Base-by-base conservation (phyloP, 2,888 invertebrate genomes). In the Harmothoe impar region DNA sequence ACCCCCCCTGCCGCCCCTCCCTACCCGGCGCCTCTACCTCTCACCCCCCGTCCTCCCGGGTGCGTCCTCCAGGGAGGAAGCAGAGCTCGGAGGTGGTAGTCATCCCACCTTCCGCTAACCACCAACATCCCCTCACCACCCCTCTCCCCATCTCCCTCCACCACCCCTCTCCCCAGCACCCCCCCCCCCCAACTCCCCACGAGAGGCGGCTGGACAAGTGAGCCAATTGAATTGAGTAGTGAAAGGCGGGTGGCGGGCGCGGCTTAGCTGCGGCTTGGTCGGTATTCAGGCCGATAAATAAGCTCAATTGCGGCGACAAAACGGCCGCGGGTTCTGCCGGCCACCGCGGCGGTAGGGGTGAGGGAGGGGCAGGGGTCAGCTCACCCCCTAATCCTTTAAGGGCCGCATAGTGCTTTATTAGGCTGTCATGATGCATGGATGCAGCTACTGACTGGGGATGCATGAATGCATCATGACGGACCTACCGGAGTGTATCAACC, bases 181-280 rank as follows among this genome's bases (percentile, higher is more conserved):
- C 78, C 31, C 31, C 35, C 29, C 72, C 25, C 72, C 72, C 17
- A 25, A 0, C 84, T 35, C 23, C 20, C 51, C 35, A 51, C 20
- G 35, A 51, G 35, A 3, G 17, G 7, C 17, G 35, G n/a, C 43
- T 35, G 84, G 51, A 84, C 84, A 84, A 84, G 84, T 84, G 86
- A 31, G 86, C 52, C 86, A 86, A 86, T 54, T 56, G 29, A 54
- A 86, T 54, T 86, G 81, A 43, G 81, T 33, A 81, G 81, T 33
- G 81, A 81, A 43, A 43, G 81, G 35, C 20, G 77, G 43, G 81
- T 15, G 81, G 35, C 17, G 86, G 54, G 29, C n/a, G 54, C 3
- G 25, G 52, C 54, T 56, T 56, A 31, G 31, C 29, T 25, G 1
- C 52, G 86, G 54, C 43, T 35, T 29, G 33, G 78, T 20, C 78